A percentile compares a stretch with the other conserved stretches of the same genome.
Conservation (phyloP, 1,140 invertebrate species). For the Gryllus bimaculatus region DNA sequence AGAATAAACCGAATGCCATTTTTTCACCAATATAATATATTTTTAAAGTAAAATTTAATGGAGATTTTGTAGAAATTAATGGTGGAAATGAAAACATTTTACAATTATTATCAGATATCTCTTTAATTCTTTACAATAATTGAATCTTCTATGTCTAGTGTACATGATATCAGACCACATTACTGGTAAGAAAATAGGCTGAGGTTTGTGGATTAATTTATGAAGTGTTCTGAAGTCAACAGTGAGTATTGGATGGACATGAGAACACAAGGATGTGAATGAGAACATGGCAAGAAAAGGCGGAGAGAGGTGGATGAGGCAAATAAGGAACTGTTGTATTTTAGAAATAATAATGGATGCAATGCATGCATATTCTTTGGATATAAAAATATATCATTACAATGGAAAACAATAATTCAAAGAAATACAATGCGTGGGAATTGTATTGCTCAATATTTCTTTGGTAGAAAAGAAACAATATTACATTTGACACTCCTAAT, state of each 20-base stretch:
- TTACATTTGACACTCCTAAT: constrained; percentile 13
- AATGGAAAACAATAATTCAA: constrained; percentile 2
- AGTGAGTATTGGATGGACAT: not conserved
- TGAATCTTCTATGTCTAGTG: constrained; percentile 12
- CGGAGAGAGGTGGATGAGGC: not conserved
- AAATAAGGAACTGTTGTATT: constrained; percentile 14
- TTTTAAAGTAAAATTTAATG: no score
- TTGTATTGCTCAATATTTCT: constrained; percentile 15
- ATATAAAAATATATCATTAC: constrained; percentile 2
- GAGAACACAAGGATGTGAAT: not conserved
- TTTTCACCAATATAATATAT: no score
- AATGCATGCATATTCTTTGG: constrained; percentile 1
- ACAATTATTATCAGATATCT: not conserved
- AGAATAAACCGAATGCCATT: no score
- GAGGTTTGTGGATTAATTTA: not conserved
- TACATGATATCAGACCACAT: constrained; percentile 16
- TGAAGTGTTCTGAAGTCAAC: not conserved
- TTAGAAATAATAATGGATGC: constrained; percentile 9
- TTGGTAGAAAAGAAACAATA: constrained; percentile 13
- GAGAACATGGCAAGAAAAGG: constrained; percentile 11
- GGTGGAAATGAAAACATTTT: not conserved
- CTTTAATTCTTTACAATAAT: constrained; percentile 14
- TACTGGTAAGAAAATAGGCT: constrained; percentile 1
- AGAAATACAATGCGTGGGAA: constrained; percentile 13
- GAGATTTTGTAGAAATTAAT: no score